These are phyloP conservation scores for Campylomormyrus numenius DNA, from an alignment of 2,113 vertebrate genomes.

Conservation along the genomic window DNA sequence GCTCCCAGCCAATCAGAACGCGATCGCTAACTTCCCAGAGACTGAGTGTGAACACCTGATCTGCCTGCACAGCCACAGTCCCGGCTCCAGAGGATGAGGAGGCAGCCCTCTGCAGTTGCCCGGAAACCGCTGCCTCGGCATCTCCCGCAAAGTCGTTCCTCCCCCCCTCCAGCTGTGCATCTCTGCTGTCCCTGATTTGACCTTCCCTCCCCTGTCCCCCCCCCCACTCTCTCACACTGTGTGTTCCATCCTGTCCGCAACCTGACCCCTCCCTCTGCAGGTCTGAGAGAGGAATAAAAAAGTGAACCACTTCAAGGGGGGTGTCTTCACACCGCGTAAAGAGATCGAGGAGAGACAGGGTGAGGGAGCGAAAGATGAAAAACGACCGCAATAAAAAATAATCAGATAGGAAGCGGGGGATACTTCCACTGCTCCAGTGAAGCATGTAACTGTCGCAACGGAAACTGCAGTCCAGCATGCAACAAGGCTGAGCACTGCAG, in stretches of 20 bases:
- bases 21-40: constrained; percentile 42
- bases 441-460: constrained; percentile 10
- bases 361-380: constrained; percentile 30
- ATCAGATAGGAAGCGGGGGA: constrained; percentile 51
- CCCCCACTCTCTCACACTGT: constrained; percentile 15
- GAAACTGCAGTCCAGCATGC: background rate
- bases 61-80: background rate
- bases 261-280: constrained; percentile 26
- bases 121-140: background rate
- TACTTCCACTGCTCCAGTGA: constrained; percentile 62
- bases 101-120: background rate
- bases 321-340: background rate
- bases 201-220: constrained; percentile 31
- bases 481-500: background rate
- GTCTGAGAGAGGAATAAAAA: constrained; percentile 2
- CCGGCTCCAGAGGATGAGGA: background rate
- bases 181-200: constrained; percentile 16
- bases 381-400: constrained; percentile 48
- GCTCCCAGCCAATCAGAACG: constrained; percentile 49
- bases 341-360: constrained; percentile 23
- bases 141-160: background rate
- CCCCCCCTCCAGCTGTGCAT: background rate
- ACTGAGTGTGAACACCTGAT: constrained; percentile 41
- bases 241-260: background rate
- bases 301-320: constrained; percentile 12